Evolutionary conservation across 2,113 vertebrate species (phyloP), one percentile per base, ranked within the genome.

Genomic region (Porphyrio hochstetteri): DNA sequence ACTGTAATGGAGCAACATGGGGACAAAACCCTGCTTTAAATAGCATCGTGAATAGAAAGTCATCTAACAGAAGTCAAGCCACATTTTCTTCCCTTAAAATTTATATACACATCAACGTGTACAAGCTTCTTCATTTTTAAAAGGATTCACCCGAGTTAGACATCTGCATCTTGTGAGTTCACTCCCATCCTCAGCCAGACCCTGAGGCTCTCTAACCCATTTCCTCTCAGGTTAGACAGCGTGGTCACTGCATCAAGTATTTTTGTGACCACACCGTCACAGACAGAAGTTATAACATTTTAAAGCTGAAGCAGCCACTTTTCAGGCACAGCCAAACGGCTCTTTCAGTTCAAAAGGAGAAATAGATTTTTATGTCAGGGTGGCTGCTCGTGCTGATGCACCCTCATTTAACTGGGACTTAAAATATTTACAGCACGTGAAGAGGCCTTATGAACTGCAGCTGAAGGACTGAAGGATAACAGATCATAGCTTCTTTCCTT

Each of bases 401-500:
- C 38, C 52, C 28, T 55, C 24, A 2, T 38, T 48, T 65, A 29
- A 78, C 40, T 31, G 31, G 59, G 29, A 18, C 24, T 61, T 75
- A 17, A 74, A 65, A 42, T 3, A 15, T 35, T 31, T 27, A 59
- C 4, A 2, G 20, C 9, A 7, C 0, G 6, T 1, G 27, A 72
- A 81, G 35, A 46, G 28, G 48, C 13, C 44, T 74, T 44, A 23
- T 17, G 28, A 87, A 86, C 86, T 8, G 16, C 13, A 81, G 0
- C 74, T 50, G 23, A 63, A 2, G 31, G 31, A 55, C n/a, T 27
- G 5, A 63, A 36, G 79, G 16, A 6, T 28, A 11, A 29, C 25
- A 24, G 44, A 71, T 42, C 2, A 2, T 44, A 44, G 42, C 42
- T 44, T 44, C 42, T 44, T 5, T 19, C 25, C 3, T 20, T 29